Evolutionary conservation across 2,797 vertebrate species (phyloP), one percentile per base, ranked within the genome.

Genomic region (Crocidura indochinensis): DNA sequence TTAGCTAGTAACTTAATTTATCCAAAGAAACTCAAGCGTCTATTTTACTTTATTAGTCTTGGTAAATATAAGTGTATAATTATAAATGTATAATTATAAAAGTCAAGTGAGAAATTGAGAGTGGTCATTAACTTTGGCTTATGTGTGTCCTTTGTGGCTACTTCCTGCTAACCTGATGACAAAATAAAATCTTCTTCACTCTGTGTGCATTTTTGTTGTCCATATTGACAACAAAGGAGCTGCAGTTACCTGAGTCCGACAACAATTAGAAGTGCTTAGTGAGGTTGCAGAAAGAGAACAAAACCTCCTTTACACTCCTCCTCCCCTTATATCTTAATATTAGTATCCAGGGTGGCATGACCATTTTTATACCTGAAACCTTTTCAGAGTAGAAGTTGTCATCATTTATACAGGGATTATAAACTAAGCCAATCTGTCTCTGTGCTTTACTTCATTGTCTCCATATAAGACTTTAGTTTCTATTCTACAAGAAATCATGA

Each of bases 151-250:
- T 38, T 79, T 22, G 1, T 68, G 56, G 24, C 44, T 91, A 75
- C 10, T 31, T 62, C 44, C 60, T 62, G 5, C 8, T 49, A 86
- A 60, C 51, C 11, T 73, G 29, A 77, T 53, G 64, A 81, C 11
- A 38, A 71, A 79, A 83, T 77, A 65, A 84, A 83, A 29, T 38
- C 38, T n/a, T n/a, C n/a, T 38, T 38, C 38, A 78, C 8, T 7
- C 72, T 68, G 27, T 83, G 47, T 88, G n/a, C 49, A 29, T 78
- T 24, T 77, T 62, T 46, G 27, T 56, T 91, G 72, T 73, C 26
- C 26, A 56, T 64, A 89, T 47, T 29, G 49, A 29, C 20, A 20
- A 20, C 6, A 68, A 2, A 87, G 46, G 27, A 10, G 65, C 69
- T 75, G 51, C 26, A 62, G 8, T 77, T 46, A 84, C 29, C 60